Evolutionary conservation across 2,113 vertebrate genomes (phyloP).

Genomic region (Notarius lentiginosus): DNA sequence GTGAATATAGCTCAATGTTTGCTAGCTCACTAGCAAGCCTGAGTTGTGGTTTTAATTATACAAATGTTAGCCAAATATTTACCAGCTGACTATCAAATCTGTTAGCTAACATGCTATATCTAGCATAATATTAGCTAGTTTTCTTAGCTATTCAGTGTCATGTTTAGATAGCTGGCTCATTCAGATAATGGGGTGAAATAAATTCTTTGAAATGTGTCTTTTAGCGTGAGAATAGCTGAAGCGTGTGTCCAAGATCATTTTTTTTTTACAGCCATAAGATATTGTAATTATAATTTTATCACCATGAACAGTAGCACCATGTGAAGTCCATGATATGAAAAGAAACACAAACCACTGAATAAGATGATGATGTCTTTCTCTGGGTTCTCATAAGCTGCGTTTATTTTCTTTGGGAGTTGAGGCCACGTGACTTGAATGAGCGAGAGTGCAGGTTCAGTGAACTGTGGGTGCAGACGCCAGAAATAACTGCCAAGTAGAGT

Average conservation of each 20-base stretch:
- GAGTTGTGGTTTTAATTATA: not conserved
- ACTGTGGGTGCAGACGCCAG: slow-evolving; percentile 91
- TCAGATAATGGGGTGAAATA: not conserved
- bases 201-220: not conserved
- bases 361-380: slow-evolving; percentile 82
- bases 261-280: not conserved
- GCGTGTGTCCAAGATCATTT: no score
- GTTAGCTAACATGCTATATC: not conserved
- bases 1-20: not conserved
- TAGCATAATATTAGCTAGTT: not conserved
- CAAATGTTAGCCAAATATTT: not conserved
- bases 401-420: slow-evolving; percentile 84
- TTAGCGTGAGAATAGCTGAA: not conserved
- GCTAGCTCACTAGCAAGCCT: not conserved
- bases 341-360: slow-evolving; percentile 82
- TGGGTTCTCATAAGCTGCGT: slow-evolving; percentile 90
- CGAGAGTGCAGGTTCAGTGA: slow-evolving; percentile 79
- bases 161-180: not conserved
- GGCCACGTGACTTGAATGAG: slow-evolving; percentile 91
- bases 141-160: not conserved
- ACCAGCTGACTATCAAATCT: not conserved
- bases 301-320: not conserved
- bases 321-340: not conserved
- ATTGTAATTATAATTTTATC: not conserved
- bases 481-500: slow-evolving; percentile 78